Conservation (phyloP, 1,140 invertebrate genomes). For the Atta colombica region DNA sequence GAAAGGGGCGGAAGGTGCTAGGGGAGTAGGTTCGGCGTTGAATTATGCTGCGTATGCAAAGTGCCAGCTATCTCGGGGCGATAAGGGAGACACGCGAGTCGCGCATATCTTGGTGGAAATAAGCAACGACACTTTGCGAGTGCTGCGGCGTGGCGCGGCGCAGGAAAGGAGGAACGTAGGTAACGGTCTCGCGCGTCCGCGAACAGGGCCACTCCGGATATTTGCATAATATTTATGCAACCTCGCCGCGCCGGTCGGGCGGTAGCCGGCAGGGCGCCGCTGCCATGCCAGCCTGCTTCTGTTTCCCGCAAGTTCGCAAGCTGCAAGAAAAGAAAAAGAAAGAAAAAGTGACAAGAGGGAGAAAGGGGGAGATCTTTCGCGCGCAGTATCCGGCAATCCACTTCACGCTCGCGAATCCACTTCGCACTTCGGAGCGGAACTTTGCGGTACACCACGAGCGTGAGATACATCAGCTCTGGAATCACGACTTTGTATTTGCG, state of each 20-base stretch:
- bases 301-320: conserved; percentile 41
- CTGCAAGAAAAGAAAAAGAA: not conserved
- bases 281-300: not conserved
- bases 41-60: conserved; percentile 86
- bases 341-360: not conserved
- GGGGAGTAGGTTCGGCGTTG: conserved; percentile 78
- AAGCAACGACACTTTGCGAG: conserved; percentile 80
- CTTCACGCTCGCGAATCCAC: conserved; percentile 23
- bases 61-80: conserved; percentile 83
- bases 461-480: conserved; percentile 36
- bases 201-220: conserved; percentile 56
- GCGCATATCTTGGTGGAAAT: conserved; percentile 82
- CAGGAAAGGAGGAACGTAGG: conserved; percentile 28
- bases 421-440: conserved; percentile 47
- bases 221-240: conserved; percentile 80
- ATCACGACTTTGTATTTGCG: conserved; percentile 58
- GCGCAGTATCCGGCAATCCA: conserved; percentile 43
- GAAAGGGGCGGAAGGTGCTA: not conserved
- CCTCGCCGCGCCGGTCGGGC: conserved; percentile 5
- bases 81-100: conserved; percentile 85
- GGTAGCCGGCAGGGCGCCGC: too few relatives aligned
- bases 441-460: conserved; percentile 39
- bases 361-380: not conserved
- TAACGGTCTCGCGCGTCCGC: conserved; percentile 29
- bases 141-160: conserved; percentile 20